Conservation (phyloP, 2,797 vertebrate species). For the Centroberyx gerrardi region DNA sequence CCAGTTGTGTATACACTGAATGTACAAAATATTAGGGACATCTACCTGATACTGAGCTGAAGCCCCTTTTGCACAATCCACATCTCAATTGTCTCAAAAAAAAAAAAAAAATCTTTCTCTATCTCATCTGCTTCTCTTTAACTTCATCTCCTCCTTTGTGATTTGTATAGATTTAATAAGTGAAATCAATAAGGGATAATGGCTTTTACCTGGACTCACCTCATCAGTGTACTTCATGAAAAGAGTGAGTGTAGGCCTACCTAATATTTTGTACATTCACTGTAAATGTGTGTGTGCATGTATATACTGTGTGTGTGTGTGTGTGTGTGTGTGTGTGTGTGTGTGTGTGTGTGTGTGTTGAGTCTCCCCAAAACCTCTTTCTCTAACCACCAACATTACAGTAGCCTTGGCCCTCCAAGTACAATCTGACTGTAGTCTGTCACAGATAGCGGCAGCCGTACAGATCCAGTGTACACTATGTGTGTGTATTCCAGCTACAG, state of each 20-base stretch:
- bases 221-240: too few species aligned
- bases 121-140: slow-evolving; percentile 22
- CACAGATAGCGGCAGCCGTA: slow-evolving; percentile 25
- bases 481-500: slow-evolving; percentile 16
- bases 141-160: neutral
- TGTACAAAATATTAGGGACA: slow-evolving; percentile 27
- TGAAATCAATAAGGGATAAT: too few species aligned
- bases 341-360: too few species aligned
- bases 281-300: too few species aligned
- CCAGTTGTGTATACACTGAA: slow-evolving; percentile 51
- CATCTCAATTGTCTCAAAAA: slow-evolving; percentile 33
- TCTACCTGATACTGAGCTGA: slow-evolving; percentile 56
- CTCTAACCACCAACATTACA: neutral
- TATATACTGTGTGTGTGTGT: too few species aligned
- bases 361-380: neutral
- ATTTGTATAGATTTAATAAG: too few species aligned
- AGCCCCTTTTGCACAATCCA: slow-evolving; percentile 33
- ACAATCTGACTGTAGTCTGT: slow-evolving; percentile 23
- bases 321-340: too few species aligned
- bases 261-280: too few species aligned
- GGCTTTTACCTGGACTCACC: too few species aligned
- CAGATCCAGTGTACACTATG: slow-evolving; percentile 36
- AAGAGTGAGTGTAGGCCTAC: too few species aligned
- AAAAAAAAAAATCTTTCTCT: slow-evolving; percentile 24
- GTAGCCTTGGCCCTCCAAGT: slow-evolving; percentile 1